Base-by-base conservation (phyloP, 1,140 invertebrate genomes). In the Lamellibrachia luymesi region DNA sequence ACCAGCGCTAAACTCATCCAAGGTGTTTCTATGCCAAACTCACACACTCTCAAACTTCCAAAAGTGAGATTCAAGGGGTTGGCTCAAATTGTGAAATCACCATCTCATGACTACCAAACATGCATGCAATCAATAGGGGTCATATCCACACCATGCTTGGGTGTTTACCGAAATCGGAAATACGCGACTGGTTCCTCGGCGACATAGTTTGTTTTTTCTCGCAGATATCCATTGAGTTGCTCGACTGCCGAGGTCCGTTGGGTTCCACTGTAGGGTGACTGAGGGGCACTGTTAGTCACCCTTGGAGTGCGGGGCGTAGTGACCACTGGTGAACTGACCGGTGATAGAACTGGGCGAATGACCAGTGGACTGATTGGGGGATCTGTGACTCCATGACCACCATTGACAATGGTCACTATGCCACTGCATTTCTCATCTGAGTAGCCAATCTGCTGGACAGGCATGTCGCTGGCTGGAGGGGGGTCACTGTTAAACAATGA, bases 401-500 rank as follows among this genome's bases (percentile, higher is more conserved):
- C 64, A 80, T 10, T 10, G 49, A 91, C 17, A 91, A 91, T 50
- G 49, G 91, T 91, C 49, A 91, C 49, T 50, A 51, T 91, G 49
- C 91, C 91, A 91, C 91, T 91, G 49, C 49, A 50, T 91, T 50
- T 91, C 49, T 91, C 91, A 25, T 91, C 91, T 2, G 91, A 91
- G 91, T 91, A 91, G 49, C 49, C 91, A 50, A 91, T 91, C 91
- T 91, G 91, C 49, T 51, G 91, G 91, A 91, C 51, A 22, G 91
- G 91, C 51, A 91, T 91, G 51, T 91, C 51, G 13, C 22, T 51
- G 91, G 64, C 64, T 22, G 64, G 64, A 80, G 64, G 64, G 64
- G 64, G 64, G 64, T 8, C 64, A 80, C 64, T 80, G 64, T 80
- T 80, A 22, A 80, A 80, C 64, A 80, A 80, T 80, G 64, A 22